Evolutionary conservation across 2,113 vertebrate species (phyloP).

Genomic region (Aspidoscelis tigris): DNA sequence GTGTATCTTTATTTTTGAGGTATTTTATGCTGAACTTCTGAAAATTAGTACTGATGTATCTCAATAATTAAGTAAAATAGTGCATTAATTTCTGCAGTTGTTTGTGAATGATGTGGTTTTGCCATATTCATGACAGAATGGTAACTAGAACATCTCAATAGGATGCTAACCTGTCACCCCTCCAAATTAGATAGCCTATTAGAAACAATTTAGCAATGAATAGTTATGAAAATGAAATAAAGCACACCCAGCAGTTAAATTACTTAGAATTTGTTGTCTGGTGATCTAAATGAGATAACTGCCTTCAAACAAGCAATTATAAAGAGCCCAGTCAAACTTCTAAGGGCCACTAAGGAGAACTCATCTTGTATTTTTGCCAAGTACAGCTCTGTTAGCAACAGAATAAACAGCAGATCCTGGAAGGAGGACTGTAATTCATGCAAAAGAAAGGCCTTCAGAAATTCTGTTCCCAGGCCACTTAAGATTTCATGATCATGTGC

Average conservation of each 20-base stretch:
- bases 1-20: background rate
- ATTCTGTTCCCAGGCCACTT: background rate
- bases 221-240: background rate
- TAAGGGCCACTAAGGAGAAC: background rate
- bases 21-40: background rate
- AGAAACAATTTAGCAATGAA: background rate
- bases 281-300: background rate
- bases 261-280: background rate
- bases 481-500: background rate
- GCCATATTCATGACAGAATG: background rate
- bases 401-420: background rate
- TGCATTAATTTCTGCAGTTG: background rate
- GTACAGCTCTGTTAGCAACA: background rate
- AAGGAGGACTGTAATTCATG: background rate
- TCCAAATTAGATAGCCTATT: background rate
- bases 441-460: background rate
- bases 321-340: background rate
- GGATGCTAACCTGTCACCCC: background rate
- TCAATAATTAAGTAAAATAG: background rate
- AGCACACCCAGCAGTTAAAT: background rate
- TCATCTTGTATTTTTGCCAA: background rate
- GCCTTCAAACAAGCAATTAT: background rate
- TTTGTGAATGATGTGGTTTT: background rate
- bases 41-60: background rate
- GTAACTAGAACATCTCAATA: background rate